phyloP scores from a whole-genome alignment of 2,888 invertebrate genomes.

The Limnephilus rhombicus region DNA sequence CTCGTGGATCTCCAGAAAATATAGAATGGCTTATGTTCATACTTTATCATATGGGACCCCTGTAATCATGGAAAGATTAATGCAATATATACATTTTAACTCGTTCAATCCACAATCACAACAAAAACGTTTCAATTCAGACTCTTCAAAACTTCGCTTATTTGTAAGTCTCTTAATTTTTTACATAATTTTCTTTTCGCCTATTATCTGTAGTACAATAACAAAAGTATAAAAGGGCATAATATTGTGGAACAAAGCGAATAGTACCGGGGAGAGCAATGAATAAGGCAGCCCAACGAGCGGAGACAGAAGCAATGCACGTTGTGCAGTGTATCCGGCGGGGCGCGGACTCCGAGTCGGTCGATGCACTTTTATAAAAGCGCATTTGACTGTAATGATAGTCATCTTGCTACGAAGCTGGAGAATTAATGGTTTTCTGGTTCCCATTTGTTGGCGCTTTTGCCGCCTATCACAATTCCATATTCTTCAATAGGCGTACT shows the following conservation, averaged over 20 bases:
- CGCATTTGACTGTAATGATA: conserved; percentile 57
- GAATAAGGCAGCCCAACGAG: conserved; percentile 48
- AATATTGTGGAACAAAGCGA: neutral
- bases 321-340: neutral
- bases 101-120: neutral
- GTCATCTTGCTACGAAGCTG: conserved; percentile 55
- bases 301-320: conserved; percentile 20
- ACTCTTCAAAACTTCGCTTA: neutral
- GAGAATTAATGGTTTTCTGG: neutral
- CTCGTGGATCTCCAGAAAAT: neutral
- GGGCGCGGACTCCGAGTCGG: neutral
- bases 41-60: neutral
- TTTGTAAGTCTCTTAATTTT: neutral
- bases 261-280: conserved; percentile 16
- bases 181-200: neutral
- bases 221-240: neutral
- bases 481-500: neutral
- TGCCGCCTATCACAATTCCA: neutral
- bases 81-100: neutral
- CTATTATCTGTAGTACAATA: neutral
- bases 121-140: neutral
- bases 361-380: conserved; percentile 41
- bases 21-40: neutral
- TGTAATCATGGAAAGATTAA: neutral
- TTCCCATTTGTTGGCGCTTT: neutral